These are phyloP conservation scores for Hofmannophila pseudospretella DNA, from an alignment of 2,888 invertebrate genomes.

Conservation along the genomic window DNA sequence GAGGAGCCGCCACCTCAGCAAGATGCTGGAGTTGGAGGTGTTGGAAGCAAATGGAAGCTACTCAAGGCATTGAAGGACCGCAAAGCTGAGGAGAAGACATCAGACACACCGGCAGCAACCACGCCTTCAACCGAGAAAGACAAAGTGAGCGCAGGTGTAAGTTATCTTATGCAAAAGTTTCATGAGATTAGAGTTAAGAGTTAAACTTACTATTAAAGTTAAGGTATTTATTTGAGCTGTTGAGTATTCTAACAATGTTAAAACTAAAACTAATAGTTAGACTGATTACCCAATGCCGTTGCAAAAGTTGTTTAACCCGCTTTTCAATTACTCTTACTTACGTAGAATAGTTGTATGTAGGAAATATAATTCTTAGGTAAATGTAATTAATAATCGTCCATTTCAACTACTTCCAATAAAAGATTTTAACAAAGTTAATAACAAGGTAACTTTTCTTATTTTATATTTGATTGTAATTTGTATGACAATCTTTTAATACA, in stretches of 20 bases:
- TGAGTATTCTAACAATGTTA: slow-evolving; percentile 22
- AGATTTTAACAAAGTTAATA: neutral
- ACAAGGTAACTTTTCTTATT: neutral
- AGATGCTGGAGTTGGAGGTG: slow-evolving; percentile 60
- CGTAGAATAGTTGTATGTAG: slow-evolving; percentile 30
- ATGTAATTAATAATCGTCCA: slow-evolving; percentile 32
- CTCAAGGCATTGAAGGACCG: slow-evolving; percentile 92
- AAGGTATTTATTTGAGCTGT: slow-evolving; percentile 18
- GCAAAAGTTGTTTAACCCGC: slow-evolving; percentile 41
- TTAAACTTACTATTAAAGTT: slow-evolving; percentile 37
- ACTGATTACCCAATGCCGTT: slow-evolving; percentile 44
- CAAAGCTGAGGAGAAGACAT: slow-evolving; percentile 91
- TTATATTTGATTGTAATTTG: neutral
- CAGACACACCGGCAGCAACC: slow-evolving; percentile 81
- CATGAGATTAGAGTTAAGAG: slow-evolving; percentile 82
- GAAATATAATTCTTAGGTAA: slow-evolving; percentile 24
- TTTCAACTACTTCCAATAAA: slow-evolving; percentile 23
- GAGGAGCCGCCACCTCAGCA: slow-evolving; percentile 57
- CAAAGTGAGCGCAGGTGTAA: slow-evolving; percentile 84
- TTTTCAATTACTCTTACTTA: slow-evolving; percentile 25
- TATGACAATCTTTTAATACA: too few relatives aligned
- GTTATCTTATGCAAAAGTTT: slow-evolving; percentile 80
- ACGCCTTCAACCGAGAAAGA: slow-evolving; percentile 80
- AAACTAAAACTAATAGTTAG: slow-evolving; percentile 41
- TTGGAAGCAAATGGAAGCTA: slow-evolving; percentile 93